Evolutionary conservation across 1,140 invertebrate species (phyloP), one percentile per base, ranked within the genome.

Genomic region (Drosophila pseudoananassae): DNA sequence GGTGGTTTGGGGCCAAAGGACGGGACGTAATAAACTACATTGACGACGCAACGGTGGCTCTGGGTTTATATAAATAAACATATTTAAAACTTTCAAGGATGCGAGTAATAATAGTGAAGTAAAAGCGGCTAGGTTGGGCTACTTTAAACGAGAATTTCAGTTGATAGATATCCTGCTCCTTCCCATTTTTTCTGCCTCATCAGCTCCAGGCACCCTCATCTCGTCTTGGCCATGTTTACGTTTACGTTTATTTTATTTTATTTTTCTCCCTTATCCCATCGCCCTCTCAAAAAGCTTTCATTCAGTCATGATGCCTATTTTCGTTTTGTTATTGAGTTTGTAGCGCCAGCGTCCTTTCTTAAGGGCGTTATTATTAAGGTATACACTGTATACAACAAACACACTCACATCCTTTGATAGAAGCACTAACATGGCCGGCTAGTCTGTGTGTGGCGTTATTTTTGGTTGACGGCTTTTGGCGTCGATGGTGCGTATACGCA

Each of bases 21-120:
- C 23, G 17, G 38, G 29, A 15, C 55, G 40, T 38, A 77, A 43
- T 55, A 78, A 59, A 69, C 69, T 76, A 56, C 77, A 65, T 69
- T 84, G 72, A 85, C 51, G 78, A 27, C 43, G 38, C 43, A 38
- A 55, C 65, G 51, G 38, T 69, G 61, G 61, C 53, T 50, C 51
- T 33, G 31, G 52, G 77, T 55, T 85, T 80, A 68, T 85, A 85
- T 70, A 85, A 85, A 85, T 87, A 85, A 85, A 81, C 71, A 72
- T 87, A 87, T 87, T 81, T 78, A 81, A 75, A 87, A 87, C 70
- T 81, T 87, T 87, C 70, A 82, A 87, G 78, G 82, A 78, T 81
- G 58, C 55, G 49, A 63, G 70, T n/a, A 60, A 71, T 85, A 71
- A 85, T 77, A 59, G 20, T 36, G 52, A 53, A 49, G 23, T 33